phyloP scores from a whole-genome alignment of 64 coral and sea anemone species.

The Actinia tenebrosa region DNA sequence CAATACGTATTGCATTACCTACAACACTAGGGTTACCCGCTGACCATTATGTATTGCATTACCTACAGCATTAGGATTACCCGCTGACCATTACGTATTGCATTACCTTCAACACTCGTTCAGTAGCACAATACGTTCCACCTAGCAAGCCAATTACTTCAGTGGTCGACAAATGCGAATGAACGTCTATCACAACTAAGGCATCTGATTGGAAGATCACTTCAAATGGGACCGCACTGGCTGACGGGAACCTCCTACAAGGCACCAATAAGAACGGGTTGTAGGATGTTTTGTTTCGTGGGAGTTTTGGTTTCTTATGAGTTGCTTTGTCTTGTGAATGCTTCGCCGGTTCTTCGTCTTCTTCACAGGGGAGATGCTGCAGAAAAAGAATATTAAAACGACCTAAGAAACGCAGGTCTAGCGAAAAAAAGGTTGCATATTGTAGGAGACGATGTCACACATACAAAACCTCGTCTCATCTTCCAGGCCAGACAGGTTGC shows the following conservation, averaged over 20 bases:
- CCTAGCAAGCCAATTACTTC: slow-evolving; percentile 88
- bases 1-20: slow-evolving; percentile 30
- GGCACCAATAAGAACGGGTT: slow-evolving; percentile 82
- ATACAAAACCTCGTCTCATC: no score
- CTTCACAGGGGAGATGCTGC: background rate
- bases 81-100: background rate
- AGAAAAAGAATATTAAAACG: background rate
- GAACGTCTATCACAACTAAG: slow-evolving; percentile 79
- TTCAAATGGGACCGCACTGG: slow-evolving; percentile 62
- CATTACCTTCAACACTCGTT: slow-evolving; percentile 60
- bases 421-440: no score
- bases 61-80: no score
- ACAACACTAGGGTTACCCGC: background rate
- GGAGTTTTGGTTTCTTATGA: background rate
- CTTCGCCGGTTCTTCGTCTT: background rate
- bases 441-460: no score
- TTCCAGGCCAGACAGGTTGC: no score
- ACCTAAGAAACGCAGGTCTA: background rate
- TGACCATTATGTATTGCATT: no score
- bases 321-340: background rate
- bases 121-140: slow-evolving; percentile 51
- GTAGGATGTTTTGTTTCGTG: slow-evolving; percentile 53
- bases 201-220: slow-evolving; percentile 71
- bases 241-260: slow-evolving; percentile 62
- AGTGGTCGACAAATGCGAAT: slow-evolving; percentile 82